Evolutionary conservation across 1,140 invertebrate species (phyloP).

Genomic region (roundworm (Caenorhabditis elegans)): WBcel235 BX284604.4:9113001-9113500

Average conservation of each 20-base stretch:
- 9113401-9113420: too few relatives aligned
- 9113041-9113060: background rate
- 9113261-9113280: background rate
- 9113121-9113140: background rate
- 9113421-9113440: too few relatives aligned
- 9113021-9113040: too few relatives aligned
- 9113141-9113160: background rate
- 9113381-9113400: too few relatives aligned
- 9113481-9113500: too few relatives aligned
- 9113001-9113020: background rate
- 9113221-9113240: conserved; percentile 19
- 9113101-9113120: background rate
- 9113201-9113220: conserved; percentile 20
- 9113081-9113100: background rate
- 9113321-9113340: too few relatives aligned
- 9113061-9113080: background rate
- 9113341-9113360: background rate
- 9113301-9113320: background rate
- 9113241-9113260: background rate
- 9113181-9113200: background rate
- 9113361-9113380: background rate
- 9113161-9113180: background rate
- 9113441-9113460: background rate
- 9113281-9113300: background rate
- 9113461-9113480: too few relatives aligned